Conservation (phyloP, 2,797 vertebrate species). For the Nyctalus aviator region DNA sequence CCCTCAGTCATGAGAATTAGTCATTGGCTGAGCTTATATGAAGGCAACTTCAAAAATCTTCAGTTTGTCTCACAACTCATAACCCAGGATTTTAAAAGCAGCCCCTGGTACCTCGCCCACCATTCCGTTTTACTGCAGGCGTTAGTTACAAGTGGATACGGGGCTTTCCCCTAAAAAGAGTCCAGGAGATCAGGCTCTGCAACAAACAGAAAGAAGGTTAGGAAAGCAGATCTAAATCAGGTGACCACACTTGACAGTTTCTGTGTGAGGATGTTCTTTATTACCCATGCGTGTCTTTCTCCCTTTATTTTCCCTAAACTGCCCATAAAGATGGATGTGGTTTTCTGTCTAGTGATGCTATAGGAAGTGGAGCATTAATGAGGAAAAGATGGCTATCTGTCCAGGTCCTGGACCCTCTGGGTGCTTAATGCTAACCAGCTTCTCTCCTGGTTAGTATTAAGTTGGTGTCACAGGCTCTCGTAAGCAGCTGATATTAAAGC, state of each 20-base stretch:
- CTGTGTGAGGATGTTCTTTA: constrained; percentile 64
- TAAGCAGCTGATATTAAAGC: constrained; percentile 1
- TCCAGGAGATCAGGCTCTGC: neutral
- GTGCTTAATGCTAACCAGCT: constrained; percentile 71
- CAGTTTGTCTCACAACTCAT: constrained; percentile 10
- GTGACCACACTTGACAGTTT: constrained; percentile 30
- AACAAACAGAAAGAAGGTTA: constrained; percentile 15
- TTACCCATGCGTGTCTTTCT: constrained; percentile 52
- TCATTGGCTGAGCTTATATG: constrained; percentile 6
- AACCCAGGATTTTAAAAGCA: neutral
- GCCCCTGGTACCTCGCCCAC: neutral
- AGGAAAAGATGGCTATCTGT: constrained; percentile 73
- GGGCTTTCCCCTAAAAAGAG: neutral
- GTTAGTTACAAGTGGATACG: neutral
- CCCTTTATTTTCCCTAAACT: constrained; percentile 59
- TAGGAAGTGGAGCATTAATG: constrained; percentile 69
- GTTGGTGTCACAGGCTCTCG: constrained; percentile 27
- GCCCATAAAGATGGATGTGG: constrained; percentile 63
- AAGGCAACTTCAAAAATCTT: constrained; percentile 23
- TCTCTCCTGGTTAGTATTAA: constrained; percentile 70
- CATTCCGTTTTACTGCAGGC: neutral
- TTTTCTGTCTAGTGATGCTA: constrained; percentile 51
- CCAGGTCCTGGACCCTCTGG: constrained; percentile 20
- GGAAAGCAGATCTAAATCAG: constrained; percentile 38
- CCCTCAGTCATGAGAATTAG: neutral